phyloP scores from a whole-genome alignment of 2,888 invertebrate genomes.

The Glaucopsyche alexis region DNA sequence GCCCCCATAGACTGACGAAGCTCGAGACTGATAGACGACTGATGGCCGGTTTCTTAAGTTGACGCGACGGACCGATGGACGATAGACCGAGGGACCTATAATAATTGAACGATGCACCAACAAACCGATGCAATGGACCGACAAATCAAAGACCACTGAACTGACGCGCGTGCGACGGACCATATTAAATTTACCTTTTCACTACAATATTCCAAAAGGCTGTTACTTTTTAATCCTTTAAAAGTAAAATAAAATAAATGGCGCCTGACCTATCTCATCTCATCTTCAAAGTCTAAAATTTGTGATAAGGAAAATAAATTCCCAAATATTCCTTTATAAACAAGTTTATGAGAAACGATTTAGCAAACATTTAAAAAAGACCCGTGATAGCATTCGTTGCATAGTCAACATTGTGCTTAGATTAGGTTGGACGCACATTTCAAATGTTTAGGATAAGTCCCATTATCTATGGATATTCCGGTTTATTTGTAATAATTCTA shows the following conservation, averaged over 20 bases:
- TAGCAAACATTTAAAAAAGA: conserved; percentile 27
- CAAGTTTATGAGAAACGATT: conserved; percentile 22
- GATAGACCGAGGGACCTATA: too few relatives aligned
- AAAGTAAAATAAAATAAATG: neutral
- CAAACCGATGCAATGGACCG: too few relatives aligned
- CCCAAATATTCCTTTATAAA: conserved; percentile 17
- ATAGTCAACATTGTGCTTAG: conserved; percentile 24
- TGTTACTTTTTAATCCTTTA: neutral
- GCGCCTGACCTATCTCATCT: neutral
- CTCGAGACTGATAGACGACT: too few relatives aligned
- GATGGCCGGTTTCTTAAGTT: too few relatives aligned
- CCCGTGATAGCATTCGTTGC: conserved; percentile 22
- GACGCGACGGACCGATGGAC: too few relatives aligned
- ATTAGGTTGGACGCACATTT: neutral
- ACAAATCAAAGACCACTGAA: too few relatives aligned
- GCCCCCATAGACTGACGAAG: too few relatives aligned
- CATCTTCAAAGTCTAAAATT: neutral
- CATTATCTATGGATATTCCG: neutral
- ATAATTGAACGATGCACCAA: too few relatives aligned
- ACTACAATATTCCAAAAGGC: neutral
- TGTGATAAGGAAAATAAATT: neutral
- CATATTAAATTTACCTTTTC: too few relatives aligned
- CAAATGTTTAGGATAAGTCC: neutral
- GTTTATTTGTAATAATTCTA: neutral
- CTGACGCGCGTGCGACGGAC: too few relatives aligned